phyloP scores from a whole-genome alignment of 2,113 vertebrate genomes.

The Solea senegalensis region DNA sequence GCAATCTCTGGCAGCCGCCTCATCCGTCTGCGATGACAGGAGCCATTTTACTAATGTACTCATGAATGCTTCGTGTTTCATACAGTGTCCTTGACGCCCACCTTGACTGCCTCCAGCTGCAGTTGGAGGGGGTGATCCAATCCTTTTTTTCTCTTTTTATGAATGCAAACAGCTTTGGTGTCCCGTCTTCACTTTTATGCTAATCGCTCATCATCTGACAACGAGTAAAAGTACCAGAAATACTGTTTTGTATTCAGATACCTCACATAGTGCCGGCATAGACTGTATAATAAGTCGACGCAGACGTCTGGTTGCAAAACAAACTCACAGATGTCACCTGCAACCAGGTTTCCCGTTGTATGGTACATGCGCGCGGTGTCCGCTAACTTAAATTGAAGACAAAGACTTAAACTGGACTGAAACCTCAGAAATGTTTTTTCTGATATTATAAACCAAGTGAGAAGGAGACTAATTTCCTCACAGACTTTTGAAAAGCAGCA shows the following conservation, averaged over 20 bases:
- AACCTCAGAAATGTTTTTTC: no score
- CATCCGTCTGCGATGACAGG: constrained; percentile 67
- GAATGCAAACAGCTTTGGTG: constrained; percentile 3
- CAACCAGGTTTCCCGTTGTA: no score
- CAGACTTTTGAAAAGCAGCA: no score
- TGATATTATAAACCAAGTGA: no score
- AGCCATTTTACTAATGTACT: constrained; percentile 69
- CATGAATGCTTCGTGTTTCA: constrained; percentile 60
- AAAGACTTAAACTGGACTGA: no score
- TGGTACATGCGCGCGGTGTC: no score
- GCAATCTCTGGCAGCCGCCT: constrained; percentile 50
- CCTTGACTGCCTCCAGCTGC: constrained; percentile 47
- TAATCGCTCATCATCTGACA: neutral
- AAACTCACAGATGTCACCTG: no score
- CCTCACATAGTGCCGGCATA: neutral
- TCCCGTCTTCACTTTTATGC: neutral
- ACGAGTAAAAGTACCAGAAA: neutral
- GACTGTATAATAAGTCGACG: no score
- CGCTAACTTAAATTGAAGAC: no score
- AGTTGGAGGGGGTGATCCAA: constrained; percentile 17
- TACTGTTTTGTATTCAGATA: neutral
- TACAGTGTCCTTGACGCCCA: constrained; percentile 57
- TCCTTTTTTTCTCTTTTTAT: constrained; percentile 1
- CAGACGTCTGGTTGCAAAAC: no score
- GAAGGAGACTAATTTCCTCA: no score